Conservation (phyloP, 2,113 vertebrate species). For the Struthio camelus region DNA sequence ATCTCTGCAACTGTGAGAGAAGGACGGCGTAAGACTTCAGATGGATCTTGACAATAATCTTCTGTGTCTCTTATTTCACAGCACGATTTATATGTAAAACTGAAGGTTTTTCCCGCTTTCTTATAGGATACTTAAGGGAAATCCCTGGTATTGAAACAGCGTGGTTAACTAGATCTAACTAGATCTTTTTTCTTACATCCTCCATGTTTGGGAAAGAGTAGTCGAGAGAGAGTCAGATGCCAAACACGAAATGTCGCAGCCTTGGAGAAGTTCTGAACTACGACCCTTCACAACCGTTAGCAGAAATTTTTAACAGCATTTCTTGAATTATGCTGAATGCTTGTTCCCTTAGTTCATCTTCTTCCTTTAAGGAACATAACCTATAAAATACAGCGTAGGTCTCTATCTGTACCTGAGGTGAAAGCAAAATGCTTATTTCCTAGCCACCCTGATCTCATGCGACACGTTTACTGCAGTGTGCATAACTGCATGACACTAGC, state of each 20-base stretch:
- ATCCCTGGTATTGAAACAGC: neutral
- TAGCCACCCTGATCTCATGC: neutral
- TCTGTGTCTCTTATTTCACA: neutral
- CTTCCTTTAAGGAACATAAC: neutral
- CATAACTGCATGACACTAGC: neutral
- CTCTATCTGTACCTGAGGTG: neutral
- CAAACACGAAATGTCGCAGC: neutral
- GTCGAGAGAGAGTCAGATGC: neutral
- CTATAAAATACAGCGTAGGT: neutral
- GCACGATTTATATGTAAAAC: neutral
- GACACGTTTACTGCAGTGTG: rapidly evolving
- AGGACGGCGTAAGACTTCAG: neutral
- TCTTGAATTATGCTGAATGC: neutral
- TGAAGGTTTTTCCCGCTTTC: neutral
- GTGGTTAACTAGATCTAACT: neutral
- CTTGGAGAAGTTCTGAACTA: neutral
- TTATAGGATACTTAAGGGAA: neutral
- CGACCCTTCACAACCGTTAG: neutral
- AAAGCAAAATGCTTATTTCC: neutral
- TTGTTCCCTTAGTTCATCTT: neutral
- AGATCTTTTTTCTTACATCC: neutral
- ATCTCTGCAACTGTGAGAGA: neutral
- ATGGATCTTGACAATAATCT: neutral
- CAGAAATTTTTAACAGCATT: neutral
- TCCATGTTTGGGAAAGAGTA: neutral